These are phyloP conservation scores for Hippopotamus amphibius DNA, from an alignment of 2,113 vertebrate genomes.

Conservation along the genomic window DNA sequence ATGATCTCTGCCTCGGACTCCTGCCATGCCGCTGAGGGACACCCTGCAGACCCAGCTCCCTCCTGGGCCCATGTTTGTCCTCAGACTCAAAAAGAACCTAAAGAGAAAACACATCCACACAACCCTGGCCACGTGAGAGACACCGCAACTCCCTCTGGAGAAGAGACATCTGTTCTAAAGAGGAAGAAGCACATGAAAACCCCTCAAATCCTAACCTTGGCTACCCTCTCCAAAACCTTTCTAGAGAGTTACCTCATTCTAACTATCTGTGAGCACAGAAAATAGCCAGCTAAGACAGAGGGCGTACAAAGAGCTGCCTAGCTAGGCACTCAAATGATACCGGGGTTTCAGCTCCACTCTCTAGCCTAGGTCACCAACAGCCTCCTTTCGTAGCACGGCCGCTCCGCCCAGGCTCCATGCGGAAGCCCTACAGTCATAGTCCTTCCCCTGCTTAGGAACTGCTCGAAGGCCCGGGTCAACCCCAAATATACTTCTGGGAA, in stretches of 20 bases:
- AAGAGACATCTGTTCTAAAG: slow-evolving; percentile 70
- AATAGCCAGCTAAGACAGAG: background rate
- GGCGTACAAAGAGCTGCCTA: background rate
- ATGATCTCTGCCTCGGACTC: background rate
- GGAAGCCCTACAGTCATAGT: background rate
- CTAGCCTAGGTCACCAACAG: background rate
- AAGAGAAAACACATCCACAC: slow-evolving; percentile 42
- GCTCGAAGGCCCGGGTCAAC: background rate
- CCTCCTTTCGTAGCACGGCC: background rate
- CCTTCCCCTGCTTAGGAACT: background rate
- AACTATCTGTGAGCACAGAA: background rate
- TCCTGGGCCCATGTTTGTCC: background rate
- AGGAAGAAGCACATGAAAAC: slow-evolving; percentile 6
- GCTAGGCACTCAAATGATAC: background rate
- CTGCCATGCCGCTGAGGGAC: background rate
- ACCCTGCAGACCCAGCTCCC: background rate
- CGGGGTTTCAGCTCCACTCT: background rate
- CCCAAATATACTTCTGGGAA: slow-evolving; percentile 44
- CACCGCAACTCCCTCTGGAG: slow-evolving; percentile 41
- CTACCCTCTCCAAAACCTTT: background rate
- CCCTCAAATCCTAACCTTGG: slow-evolving; percentile 43
- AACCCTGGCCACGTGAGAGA: slow-evolving; percentile 49
- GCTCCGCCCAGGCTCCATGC: background rate
- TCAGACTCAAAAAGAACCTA: slow-evolving; percentile 33
- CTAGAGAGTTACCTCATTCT: slow-evolving; percentile 46